phyloP scores from a whole-genome alignment of 2,113 vertebrate species.

The Sapajus apella region DNA sequence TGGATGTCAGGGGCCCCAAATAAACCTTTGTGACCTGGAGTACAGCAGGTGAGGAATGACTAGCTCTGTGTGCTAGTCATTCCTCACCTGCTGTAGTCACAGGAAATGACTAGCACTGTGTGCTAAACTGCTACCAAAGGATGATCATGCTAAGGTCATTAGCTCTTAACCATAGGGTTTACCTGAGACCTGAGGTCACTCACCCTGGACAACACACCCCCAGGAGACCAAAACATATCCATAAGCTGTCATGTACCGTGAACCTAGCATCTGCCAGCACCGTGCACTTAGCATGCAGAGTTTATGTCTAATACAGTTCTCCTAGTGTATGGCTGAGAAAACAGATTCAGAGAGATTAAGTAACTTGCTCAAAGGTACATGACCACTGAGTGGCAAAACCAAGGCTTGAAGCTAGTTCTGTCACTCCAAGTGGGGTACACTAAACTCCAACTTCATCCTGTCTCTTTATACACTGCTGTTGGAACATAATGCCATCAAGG shows the following conservation, averaged over 20 bases:
- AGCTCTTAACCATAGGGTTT: background rate
- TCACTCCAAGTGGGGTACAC: too few relatives aligned
- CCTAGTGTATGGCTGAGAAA: background rate
- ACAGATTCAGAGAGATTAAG: background rate
- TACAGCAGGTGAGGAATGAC: background rate
- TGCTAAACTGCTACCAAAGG: background rate
- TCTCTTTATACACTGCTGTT: background rate
- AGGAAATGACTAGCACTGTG: background rate
- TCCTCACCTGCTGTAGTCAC: too few relatives aligned
- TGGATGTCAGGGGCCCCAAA: background rate
- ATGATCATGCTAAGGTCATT: background rate
- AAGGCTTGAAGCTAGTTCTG: background rate
- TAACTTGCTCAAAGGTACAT: background rate
- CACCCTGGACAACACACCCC: background rate
- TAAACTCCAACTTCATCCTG: background rate
- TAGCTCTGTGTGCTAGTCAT: background rate
- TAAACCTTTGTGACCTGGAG: background rate
- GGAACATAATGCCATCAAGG: background rate
- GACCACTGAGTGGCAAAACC: background rate
- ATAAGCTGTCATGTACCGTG: background rate
- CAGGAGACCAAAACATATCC: background rate
- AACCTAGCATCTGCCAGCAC: background rate
- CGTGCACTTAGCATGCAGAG: rapidly evolving
- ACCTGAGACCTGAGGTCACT: background rate
- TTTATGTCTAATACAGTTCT: background rate